Conservation (phyloP, 2,113 vertebrate genomes). For the Machaerirhynchus nigripectus region DNA sequence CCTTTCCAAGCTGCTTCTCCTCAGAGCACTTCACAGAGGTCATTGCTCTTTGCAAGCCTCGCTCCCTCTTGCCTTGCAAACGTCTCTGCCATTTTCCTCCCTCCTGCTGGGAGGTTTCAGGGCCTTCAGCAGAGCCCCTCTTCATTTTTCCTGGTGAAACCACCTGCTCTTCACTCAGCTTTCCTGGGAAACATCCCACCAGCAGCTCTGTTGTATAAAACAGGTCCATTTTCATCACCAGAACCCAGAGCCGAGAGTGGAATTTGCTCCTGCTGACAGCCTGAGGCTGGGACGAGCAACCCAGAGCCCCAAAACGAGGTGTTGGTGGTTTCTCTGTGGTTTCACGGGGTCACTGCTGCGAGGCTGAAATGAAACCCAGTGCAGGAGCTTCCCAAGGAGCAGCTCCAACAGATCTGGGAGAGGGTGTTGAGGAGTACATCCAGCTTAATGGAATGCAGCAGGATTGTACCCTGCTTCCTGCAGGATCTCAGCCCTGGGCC, state of each 20-base stretch:
- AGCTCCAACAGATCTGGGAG: background rate
- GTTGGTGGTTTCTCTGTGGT: background rate
- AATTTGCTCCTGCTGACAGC: background rate
- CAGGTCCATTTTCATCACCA: background rate
- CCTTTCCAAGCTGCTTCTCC: constrained; percentile 5
- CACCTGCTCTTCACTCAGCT: background rate
- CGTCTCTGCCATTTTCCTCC: background rate
- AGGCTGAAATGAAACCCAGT: background rate
- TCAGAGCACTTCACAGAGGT: background rate
- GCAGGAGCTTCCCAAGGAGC: background rate
- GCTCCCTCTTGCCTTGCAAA: background rate
- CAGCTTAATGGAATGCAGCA: accelerated
- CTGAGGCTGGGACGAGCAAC: background rate
- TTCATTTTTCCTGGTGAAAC: background rate
- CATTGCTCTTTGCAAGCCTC: background rate
- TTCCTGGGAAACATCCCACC: background rate
- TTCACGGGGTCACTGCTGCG: background rate
- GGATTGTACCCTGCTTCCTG: background rate
- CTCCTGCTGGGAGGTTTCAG: background rate
- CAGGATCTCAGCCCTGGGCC: background rate
- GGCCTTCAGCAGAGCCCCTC: background rate
- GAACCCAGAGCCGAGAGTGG: background rate
- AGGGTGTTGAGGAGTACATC: background rate
- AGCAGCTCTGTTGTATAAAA: background rate
- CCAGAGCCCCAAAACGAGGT: background rate